phyloP scores from a whole-genome alignment of 2,797 vertebrate species.

The Tokudaia muenninki region DNA sequence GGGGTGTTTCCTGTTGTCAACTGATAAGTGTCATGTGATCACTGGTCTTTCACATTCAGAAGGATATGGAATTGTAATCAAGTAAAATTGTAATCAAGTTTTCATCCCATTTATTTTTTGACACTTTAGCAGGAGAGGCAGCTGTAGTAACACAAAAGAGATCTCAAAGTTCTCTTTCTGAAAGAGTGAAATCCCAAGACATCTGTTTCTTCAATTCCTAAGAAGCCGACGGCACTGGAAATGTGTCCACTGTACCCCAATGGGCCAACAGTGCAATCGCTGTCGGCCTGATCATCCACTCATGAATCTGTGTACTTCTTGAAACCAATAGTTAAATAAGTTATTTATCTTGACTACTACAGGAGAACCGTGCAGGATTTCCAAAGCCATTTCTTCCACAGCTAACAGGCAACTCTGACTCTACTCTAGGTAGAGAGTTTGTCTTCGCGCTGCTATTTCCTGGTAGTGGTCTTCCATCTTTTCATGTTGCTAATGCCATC shows the following conservation, averaged over 20 bases:
- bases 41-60: background rate
- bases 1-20: slow-evolving; percentile 7
- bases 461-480: background rate
- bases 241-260: background rate
- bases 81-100: background rate
- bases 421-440: background rate
- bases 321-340: background rate
- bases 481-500: slow-evolving; percentile 17
- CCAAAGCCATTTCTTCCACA: background rate
- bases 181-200: background rate
- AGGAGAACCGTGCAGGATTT: background rate
- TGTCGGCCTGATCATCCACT: background rate
- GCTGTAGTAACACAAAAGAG: background rate
- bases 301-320: background rate
- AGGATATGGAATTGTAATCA: background rate
- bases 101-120: slow-evolving; percentile 46
- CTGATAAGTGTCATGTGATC: background rate
- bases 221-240: background rate
- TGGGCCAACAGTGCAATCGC: background rate
- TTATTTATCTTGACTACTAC: slow-evolving; percentile 37
- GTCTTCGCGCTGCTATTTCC: background rate
- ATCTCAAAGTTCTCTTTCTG: slow-evolving; percentile 31
- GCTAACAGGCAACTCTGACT: background rate
- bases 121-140: background rate
- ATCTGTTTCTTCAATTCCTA: background rate